Evolutionary conservation across 1,140 invertebrate species (phyloP).

Genomic region (Drosophila sproati): DNA sequence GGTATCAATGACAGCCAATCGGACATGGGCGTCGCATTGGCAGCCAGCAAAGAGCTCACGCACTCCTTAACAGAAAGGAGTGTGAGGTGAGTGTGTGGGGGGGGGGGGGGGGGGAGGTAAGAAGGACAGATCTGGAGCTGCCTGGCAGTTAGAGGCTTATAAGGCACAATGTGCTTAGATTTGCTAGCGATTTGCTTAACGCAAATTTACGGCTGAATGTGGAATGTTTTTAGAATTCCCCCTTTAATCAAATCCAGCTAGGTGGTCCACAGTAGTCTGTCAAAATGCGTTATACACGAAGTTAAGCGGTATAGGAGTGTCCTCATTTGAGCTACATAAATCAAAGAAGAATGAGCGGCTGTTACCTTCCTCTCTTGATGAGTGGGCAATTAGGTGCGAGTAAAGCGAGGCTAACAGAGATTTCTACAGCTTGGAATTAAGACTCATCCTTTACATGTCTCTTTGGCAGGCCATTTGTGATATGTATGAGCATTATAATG

Average conservation of each 20-base stretch:
- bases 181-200: slow-evolving; percentile 73
- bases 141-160: slow-evolving; percentile 47
- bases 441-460: slow-evolving; percentile 19
- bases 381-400: slow-evolving; percentile 52
- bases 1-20: slow-evolving; percentile 74
- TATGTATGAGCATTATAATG: slow-evolving; percentile 41
- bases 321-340: background rate
- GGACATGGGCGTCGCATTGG: slow-evolving; percentile 75
- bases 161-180: slow-evolving; percentile 70
- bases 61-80: background rate
- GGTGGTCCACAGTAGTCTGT: slow-evolving; percentile 51
- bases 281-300: slow-evolving; percentile 31
- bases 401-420: slow-evolving; percentile 39
- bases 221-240: slow-evolving; percentile 39
- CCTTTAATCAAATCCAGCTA: slow-evolving; percentile 31
- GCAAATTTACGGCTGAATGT: slow-evolving; percentile 63
- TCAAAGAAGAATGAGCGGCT: background rate
- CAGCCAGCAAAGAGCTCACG: slow-evolving; percentile 39
- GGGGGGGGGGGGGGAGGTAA: slow-evolving; percentile 40
- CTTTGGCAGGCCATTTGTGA: slow-evolving; percentile 57
- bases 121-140: slow-evolving; percentile 13
- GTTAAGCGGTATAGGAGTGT: slow-evolving; percentile 3
- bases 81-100: slow-evolving; percentile 27
- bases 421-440: background rate
- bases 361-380: slow-evolving; percentile 19